phyloP scores from a whole-genome alignment of 37 sponge, comb jelly and placozoan species.

The Halisarca cf. caerulea region DNA sequence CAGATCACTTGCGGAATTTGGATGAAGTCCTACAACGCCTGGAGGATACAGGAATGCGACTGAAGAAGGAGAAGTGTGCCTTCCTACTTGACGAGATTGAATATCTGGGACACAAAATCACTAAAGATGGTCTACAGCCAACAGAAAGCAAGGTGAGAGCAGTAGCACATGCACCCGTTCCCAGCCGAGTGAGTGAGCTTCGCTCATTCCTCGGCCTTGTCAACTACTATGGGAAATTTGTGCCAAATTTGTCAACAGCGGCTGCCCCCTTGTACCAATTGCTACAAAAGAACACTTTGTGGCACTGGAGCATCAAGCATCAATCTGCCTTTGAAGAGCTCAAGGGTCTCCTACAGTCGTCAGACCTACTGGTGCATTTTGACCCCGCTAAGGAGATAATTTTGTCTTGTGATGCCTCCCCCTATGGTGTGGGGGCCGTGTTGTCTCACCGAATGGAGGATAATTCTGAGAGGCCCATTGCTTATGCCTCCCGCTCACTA shows the following conservation, averaged over 20 bases:
- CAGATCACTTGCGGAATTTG: not conserved
- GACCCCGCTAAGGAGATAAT: not conserved
- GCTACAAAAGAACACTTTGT: not conserved
- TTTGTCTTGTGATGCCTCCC: slow-evolving; percentile 6
- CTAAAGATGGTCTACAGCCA: not conserved
- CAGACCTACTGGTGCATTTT: slow-evolving; percentile 16
- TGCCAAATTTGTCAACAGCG: not conserved
- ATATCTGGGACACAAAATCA: slow-evolving; percentile 21
- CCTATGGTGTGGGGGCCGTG: slow-evolving; percentile 1
- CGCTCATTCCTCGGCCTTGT: not conserved
- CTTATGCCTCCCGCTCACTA: not conserved
- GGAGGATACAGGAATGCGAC: not conserved
- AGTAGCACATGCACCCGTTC: not conserved
- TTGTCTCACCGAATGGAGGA: slow-evolving; percentile 1
- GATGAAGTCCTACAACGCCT: not conserved
- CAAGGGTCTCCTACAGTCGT: not conserved
- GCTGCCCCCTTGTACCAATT: not conserved
- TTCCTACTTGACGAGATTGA: not conserved
- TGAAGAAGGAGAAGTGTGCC: slow-evolving; percentile 3
- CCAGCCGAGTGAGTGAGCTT: not conserved
- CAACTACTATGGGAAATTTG: not conserved
- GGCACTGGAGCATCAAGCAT: not conserved
- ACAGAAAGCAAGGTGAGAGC: not conserved
- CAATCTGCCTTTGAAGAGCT: not conserved
- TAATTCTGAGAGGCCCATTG: not conserved